Percentiles rank a stretch among this genome's conserved stretches.
These are phyloP conservation scores for Diarsia brunnea DNA, from an alignment of 2,888 invertebrate genomes.

Conservation along the genomic window DNA sequence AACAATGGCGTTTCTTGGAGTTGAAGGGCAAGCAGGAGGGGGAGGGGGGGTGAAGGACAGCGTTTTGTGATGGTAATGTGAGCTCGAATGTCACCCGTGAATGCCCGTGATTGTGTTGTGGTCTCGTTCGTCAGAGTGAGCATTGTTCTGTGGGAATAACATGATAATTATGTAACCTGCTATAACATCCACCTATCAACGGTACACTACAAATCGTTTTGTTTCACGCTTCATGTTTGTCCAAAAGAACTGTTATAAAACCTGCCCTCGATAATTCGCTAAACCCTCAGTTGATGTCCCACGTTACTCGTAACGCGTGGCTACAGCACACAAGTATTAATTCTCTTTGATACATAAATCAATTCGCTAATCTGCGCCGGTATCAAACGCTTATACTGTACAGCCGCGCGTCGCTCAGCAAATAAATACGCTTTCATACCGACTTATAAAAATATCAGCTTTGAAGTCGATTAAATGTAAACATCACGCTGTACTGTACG, in stretches of 20 bases:
- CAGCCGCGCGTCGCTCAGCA: slow-evolving; percentile 8
- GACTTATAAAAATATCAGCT: slow-evolving; percentile 43
- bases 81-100: slow-evolving; percentile 21
- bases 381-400: not conserved
- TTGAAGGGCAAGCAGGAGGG: too few species aligned
- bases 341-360: slow-evolving; percentile 5
- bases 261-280: not conserved
- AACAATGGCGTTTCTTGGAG: slow-evolving; percentile 29
- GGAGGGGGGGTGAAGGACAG: not conserved
- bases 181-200: not conserved
- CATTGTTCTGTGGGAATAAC: too few species aligned
- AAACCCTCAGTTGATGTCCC: not conserved
- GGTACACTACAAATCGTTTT: not conserved
- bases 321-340: not conserved
- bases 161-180: not conserved
- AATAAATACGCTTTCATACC: slow-evolving; percentile 37
- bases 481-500: slow-evolving; percentile 24
- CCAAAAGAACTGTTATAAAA: not conserved
- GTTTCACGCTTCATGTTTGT: not conserved
- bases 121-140: not conserved
- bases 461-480: slow-evolving; percentile 55
- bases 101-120: not conserved
- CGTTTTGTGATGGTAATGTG: slow-evolving; percentile 42
- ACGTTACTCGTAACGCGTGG: too few species aligned
- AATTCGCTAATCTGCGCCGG: slow-evolving; percentile 11